A percentile compares a stretch with the other conserved stretches of the same genome.
Evolutionary conservation across 2,113 vertebrate genomes (phyloP).

Genomic region (Aleadryas rufinucha): DNA sequence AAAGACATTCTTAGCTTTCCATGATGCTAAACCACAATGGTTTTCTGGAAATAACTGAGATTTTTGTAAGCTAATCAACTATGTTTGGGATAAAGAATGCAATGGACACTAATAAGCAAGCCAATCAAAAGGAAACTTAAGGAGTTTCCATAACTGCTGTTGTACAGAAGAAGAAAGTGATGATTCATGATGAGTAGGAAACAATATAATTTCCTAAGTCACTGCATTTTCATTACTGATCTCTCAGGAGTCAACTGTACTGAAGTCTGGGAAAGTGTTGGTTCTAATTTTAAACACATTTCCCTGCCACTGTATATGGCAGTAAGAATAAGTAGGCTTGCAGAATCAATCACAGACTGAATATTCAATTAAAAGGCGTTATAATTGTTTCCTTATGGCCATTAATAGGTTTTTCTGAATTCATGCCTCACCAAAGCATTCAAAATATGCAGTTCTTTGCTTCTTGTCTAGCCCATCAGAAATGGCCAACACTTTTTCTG

Average conservation of each 20-base stretch:
- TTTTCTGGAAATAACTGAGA: slow-evolving; percentile 37
- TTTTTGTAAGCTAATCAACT: slow-evolving; percentile 2
- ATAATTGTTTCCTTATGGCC: slow-evolving; percentile 32
- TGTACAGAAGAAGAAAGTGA: slow-evolving; percentile 29
- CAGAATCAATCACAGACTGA: slow-evolving; percentile 2
- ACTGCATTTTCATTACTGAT: slow-evolving; percentile 23
- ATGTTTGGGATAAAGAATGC: slow-evolving; percentile 21
- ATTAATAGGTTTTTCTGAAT: slow-evolving; percentile 25
- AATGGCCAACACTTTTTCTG: not conserved
- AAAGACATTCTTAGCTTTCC: slow-evolving; percentile 9
- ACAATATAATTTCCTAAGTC: not conserved
- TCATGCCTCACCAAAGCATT: not conserved
- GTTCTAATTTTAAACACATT: slow-evolving; percentile 32
- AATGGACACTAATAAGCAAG: not conserved
- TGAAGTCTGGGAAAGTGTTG: not conserved
- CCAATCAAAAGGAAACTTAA: slow-evolving; percentile 26
- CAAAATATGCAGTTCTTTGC: not conserved
- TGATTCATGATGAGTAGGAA: slow-evolving; percentile 15
- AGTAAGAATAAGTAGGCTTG: not conserved
- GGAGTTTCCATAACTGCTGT: not conserved
- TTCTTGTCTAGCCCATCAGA: not conserved
- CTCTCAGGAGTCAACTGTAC: not conserved
- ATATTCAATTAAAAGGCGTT: slow-evolving; percentile 3
- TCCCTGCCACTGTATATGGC: not conserved
- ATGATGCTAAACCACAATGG: not conserved